A percentile compares a stretch with the other conserved stretches of the same genome.
These are phyloP conservation scores for Protophormia terraenovae DNA, from an alignment of 2,888 invertebrate genomes.

Conservation along the genomic window DNA sequence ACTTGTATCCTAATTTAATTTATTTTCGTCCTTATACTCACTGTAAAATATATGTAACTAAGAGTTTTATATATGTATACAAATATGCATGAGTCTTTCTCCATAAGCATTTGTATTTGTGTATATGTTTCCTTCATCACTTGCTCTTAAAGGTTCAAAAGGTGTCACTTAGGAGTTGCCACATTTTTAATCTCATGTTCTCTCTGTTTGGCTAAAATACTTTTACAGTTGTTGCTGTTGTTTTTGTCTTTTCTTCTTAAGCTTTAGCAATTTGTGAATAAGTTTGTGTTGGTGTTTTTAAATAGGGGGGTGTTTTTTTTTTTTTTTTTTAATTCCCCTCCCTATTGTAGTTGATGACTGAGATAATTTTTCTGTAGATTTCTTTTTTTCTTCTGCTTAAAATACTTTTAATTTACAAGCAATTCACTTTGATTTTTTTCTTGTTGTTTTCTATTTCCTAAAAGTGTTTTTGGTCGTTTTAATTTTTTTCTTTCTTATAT, in stretches of 20 bases:
- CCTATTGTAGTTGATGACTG: not conserved
- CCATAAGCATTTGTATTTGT: not conserved
- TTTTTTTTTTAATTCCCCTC: not conserved
- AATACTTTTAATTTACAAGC: constrained; percentile 66
- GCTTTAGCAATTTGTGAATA: not conserved
- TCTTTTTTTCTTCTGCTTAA: constrained; percentile 47
- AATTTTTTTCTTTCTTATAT: not conserved
- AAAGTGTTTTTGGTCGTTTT: constrained; percentile 37
- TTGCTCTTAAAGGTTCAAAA: constrained; percentile 35
- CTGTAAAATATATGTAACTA: not conserved
- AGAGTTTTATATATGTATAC: not conserved
- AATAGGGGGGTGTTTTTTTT: constrained; percentile 5
- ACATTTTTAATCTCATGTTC: constrained; percentile 55
- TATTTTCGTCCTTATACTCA: not conserved
- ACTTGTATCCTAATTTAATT: not conserved
- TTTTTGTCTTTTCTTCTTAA: not conserved
- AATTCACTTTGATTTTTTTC: constrained; percentile 69
- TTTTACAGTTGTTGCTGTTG: constrained; percentile 40
- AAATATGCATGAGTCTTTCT: not conserved
- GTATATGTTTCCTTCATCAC: not conserved
- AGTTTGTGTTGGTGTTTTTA: not conserved
- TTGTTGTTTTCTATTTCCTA: not conserved
- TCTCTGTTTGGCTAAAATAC: constrained; percentile 50
- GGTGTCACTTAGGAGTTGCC: constrained; percentile 65
- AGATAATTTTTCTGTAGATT: constrained; percentile 44